Base-by-base conservation (phyloP, 2,797 vertebrate genomes). In the Hydrocynus forskahlii region DNA sequence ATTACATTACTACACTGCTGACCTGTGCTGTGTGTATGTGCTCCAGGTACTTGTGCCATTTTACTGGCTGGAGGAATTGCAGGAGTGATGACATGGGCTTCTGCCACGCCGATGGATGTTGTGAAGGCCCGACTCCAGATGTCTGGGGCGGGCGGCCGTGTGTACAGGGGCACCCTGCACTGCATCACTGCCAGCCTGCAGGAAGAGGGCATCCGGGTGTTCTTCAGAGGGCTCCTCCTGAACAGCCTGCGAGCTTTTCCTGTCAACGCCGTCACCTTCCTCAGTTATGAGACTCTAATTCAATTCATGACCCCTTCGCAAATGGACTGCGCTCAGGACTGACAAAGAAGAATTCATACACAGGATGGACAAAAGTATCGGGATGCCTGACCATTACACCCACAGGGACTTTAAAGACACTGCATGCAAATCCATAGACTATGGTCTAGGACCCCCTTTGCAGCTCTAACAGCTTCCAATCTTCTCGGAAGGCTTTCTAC, bases 111-210 rank as follows among this genome's bases (percentile, higher is more conserved):
- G 0, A 93, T 97, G 90, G 96, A 97, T 0, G 94, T 97, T 55
- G 89, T 96, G 71, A 97, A 97, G 89, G 92, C 95, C 0, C 91
- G 95, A 16, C 91, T 97, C 64, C 96, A 97, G 92, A 95, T 96
- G 95, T 94, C 94, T 0, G 95, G 95, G 2, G 88, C 92, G 1
- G 90, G 92, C 1, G 92, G 85, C 1, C 85, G 80, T 9, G 81
- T 80, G 16, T 96, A 96, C 84, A 64, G 0, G 0, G 96, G 96
- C 0, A 66, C 96, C 77, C 78, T 95, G 45, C 91, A 97, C 91
- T 97, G 95, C 89, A 86, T 95, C 45, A 86, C 78, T 1, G 88
- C 86, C 79, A 96, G 96, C 7, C 62, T 91, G 74, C 89, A 83
- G 78, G 90, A 93, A 82, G 96, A 97, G 72, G 96, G 96, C 0